These are phyloP conservation scores for Napeogenes inachia DNA, from an alignment of 2,888 invertebrate genomes.

Conservation along the genomic window DNA sequence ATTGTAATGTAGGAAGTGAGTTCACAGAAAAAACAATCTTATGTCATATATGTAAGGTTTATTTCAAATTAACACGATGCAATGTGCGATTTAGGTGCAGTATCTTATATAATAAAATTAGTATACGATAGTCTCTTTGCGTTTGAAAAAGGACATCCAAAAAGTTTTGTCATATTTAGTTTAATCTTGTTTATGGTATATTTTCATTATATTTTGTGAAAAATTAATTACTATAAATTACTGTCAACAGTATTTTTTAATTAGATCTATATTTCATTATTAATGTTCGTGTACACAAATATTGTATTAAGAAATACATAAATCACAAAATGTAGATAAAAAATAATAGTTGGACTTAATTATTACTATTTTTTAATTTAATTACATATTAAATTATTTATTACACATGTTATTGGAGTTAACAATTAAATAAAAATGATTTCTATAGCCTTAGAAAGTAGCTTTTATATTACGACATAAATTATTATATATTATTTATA, in stretches of 20 bases:
- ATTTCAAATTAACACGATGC: neutral
- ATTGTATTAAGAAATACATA: too few species aligned
- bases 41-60: neutral
- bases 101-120: neutral
- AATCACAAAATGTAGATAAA: too few species aligned
- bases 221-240: neutral
- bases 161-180: neutral
- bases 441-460: constrained; percentile 11
- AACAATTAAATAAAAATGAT: neutral
- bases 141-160: neutral
- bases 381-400: too few species aligned
- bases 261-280: neutral
- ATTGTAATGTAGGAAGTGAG: constrained; percentile 1
- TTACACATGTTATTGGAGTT: too few species aligned
- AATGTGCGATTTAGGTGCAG: neutral
- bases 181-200: neutral
- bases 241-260: neutral
- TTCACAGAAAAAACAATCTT: neutral
- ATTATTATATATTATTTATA: constrained; percentile 5
- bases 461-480: constrained; percentile 22
- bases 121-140: neutral
- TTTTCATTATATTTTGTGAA: neutral
- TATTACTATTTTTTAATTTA: neutral
- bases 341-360: neutral
- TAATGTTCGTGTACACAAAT: too few species aligned